Base-by-base conservation (phyloP, 2,888 invertebrate species). In the Drosophila fungiperda region DNA sequence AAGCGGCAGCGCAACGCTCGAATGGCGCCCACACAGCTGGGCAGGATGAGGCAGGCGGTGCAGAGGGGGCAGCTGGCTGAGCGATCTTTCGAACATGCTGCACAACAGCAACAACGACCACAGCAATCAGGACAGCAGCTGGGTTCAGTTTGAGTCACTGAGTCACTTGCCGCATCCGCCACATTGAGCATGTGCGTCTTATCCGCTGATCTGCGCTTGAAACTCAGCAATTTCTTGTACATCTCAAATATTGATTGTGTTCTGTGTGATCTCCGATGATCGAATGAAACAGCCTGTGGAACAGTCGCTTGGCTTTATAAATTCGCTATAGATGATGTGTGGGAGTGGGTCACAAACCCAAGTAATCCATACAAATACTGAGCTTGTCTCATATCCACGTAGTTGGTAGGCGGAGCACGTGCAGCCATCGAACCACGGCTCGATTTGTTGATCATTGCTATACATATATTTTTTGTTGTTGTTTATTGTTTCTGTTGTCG, bases 1-100 rank as follows among this genome's bases (percentile, higher is more conserved):
- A 59, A 50, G 42, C 32, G 52, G 70, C 50, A 71, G 36, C 83
- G 89, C 32, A 85, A 32, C 3, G 86, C 80, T 83, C 92, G 87
- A 78, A 92, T 74, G 87, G 94, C 53, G 94, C 94, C 87, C 95
- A 92, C 64, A 94, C 94, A 92, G 94, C 95, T 68, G 72, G 90
- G 83, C 72, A 89, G 78, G 60, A 84, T 50, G 76, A 79, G 58
- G 79, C 89, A 68, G 68, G 89, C 63, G 73, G 80, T 42, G 82
- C 82, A 71, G 62, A 74, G 73, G 8, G 76, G 32, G 70, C 62
- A 54, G 66, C 66, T 42, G 8, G n/a, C 23, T 20, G 8, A 11
- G 32, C 15, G 29, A 36, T 8, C 35, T 48, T 11, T 33, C 17
- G 29, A 32, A 42, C 72, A 65, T 65, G 73, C 68, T 33, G 52